phyloP scores from a whole-genome alignment of 2,797 vertebrate genomes.

The Potorous gilbertii region DNA sequence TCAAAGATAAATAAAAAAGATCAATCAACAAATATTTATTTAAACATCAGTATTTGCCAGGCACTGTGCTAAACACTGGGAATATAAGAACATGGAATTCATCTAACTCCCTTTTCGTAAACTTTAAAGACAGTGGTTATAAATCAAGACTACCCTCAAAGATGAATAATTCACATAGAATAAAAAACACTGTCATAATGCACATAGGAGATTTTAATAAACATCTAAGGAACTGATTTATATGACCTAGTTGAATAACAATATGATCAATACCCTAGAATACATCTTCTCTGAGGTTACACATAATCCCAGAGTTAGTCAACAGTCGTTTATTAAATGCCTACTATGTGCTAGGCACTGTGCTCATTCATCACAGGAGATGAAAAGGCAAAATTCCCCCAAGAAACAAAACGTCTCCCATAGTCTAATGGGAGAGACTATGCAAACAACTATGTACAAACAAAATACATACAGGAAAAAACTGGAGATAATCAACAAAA shows the following conservation, averaged over 20 bases:
- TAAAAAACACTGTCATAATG: not conserved
- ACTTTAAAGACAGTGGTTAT: not conserved
- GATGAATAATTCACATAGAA: not conserved
- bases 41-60: not conserved
- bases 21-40: not conserved
- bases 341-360: not conserved
- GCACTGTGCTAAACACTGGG: not conserved
- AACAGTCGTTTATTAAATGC: not conserved
- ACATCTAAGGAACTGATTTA: not conserved
- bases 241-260: not conserved
- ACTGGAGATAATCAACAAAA: not conserved
- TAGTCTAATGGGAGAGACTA: too few species aligned
- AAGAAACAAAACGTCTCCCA: not conserved
- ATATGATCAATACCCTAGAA: not conserved
- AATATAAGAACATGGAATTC: not conserved
- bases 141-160: not conserved
- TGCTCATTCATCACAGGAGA: not conserved
- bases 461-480: not conserved
- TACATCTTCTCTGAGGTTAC: not conserved
- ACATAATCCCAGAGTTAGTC: not conserved
- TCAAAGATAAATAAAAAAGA: not conserved
- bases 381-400: not conserved
- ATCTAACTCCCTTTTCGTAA: not conserved
- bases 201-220: not conserved
- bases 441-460: not conserved